Percentiles rank a stretch among this genome's conserved stretches.
Conservation (phyloP, 2,113 vertebrate species). For the Chascanopsetta lugubris region DNA sequence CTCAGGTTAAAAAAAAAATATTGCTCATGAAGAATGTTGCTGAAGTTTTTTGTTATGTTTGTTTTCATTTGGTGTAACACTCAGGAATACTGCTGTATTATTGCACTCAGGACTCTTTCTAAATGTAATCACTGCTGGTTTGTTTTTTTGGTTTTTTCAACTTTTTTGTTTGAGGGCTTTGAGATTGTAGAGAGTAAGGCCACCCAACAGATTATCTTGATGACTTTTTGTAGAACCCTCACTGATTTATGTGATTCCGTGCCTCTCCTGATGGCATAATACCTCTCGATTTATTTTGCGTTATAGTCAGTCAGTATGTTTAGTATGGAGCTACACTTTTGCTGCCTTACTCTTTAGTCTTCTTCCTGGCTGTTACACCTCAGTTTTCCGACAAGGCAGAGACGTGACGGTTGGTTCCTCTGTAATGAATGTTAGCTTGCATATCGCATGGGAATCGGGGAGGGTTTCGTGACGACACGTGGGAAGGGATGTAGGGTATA, state of each 20-base stretch:
- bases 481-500: conserved; percentile 56
- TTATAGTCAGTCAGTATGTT: conserved; percentile 35
- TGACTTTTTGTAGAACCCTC: conserved; percentile 9
- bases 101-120: conserved; percentile 77
- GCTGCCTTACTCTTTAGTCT: conserved; percentile 68
- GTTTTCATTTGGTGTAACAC: conserved; percentile 67
- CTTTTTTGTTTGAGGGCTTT: conserved; percentile 36
- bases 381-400: conserved; percentile 60
- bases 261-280: conserved; percentile 30
- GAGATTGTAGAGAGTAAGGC: conserved; percentile 40
- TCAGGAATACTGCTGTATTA: conserved; percentile 76
- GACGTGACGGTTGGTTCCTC: conserved; percentile 54
- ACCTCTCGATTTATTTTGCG: conserved; percentile 24
- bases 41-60: conserved; percentile 38
- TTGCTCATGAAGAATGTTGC: conserved; percentile 72
- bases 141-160: no score
- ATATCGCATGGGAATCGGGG: conserved; percentile 53
- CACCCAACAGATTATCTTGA: conserved; percentile 37
- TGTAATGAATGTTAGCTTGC: conserved; percentile 72
- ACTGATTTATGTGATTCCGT: conserved; percentile 29
- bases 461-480: conserved; percentile 28
- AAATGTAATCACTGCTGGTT: conserved; percentile 60
- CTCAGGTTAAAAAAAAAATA: conserved; percentile 77
- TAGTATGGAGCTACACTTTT: conserved; percentile 50
- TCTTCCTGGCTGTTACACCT: conserved; percentile 71